These are phyloP conservation scores for Seira ritae DNA, from an alignment of 2,888 invertebrate species.

Conservation along the genomic window DNA sequence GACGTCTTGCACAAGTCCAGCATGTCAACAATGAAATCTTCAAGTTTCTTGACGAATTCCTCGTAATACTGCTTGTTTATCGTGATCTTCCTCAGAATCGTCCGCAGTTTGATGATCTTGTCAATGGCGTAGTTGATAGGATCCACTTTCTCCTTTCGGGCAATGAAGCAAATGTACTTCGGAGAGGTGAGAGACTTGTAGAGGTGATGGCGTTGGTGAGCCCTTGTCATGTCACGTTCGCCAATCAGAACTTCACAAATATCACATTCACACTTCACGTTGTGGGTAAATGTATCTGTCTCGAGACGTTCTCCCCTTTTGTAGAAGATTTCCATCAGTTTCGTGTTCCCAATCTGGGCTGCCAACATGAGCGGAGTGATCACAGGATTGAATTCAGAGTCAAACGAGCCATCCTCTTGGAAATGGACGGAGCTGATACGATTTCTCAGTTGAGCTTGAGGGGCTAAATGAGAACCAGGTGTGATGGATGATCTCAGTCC, in stretches of 20 bases:
- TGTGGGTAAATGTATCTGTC: slow-evolving; percentile 25
- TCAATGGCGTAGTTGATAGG: slow-evolving; percentile 60
- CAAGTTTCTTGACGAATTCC: slow-evolving; percentile 22
- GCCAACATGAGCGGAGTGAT: slow-evolving; percentile 51
- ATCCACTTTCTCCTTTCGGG: slow-evolving; percentile 46
- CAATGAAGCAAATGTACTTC: slow-evolving; percentile 60
- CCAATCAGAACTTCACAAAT: slow-evolving; percentile 32
- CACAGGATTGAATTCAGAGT: slow-evolving; percentile 52
- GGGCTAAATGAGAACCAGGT: too few relatives aligned
- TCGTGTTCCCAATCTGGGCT: slow-evolving; percentile 27
- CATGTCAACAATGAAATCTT: slow-evolving; percentile 40
- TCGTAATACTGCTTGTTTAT: slow-evolving; percentile 29
- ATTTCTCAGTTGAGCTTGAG: neutral
- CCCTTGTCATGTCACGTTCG: slow-evolving; percentile 24
- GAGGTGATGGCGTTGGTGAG: slow-evolving; percentile 53
- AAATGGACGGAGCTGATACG: neutral
- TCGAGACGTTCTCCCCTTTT: slow-evolving; percentile 40
- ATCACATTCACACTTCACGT: slow-evolving; percentile 40
- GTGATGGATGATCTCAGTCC: neutral
- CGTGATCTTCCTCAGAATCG: slow-evolving; percentile 25
- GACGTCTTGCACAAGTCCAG: slow-evolving; percentile 48
- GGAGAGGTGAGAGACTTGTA: slow-evolving; percentile 59
- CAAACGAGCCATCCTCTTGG: slow-evolving; percentile 38
- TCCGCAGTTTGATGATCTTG: slow-evolving; percentile 51
- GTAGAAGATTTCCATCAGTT: slow-evolving; percentile 51